Evolutionary conservation across 2,888 invertebrate genomes (phyloP).

Genomic region (Drosophila birchii): DNA sequence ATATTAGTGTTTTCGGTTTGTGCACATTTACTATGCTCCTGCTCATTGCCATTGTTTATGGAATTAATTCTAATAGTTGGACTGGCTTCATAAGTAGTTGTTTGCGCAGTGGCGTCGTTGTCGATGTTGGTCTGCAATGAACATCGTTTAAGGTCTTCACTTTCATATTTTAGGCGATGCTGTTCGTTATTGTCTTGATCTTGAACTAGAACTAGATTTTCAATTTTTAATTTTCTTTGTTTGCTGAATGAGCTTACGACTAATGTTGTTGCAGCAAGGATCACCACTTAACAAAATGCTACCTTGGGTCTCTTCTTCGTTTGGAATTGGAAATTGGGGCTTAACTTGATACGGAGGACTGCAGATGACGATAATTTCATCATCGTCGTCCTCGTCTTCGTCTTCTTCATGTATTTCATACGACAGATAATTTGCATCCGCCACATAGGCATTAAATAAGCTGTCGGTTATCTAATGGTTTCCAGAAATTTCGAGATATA

Average conservation of each 20-base stretch:
- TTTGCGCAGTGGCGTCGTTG: slow-evolving; percentile 53
- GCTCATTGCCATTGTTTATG: slow-evolving; percentile 33
- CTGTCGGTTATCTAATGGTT: slow-evolving; percentile 63
- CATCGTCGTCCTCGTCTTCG: slow-evolving; percentile 50
- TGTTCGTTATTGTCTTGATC: slow-evolving; percentile 49
- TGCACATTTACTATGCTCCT: slow-evolving; percentile 49
- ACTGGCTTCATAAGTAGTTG: slow-evolving; percentile 53
- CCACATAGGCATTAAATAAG: slow-evolving; percentile 45
- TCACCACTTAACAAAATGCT: slow-evolving; percentile 13
- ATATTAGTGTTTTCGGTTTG: slow-evolving; percentile 64
- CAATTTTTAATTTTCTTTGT: slow-evolving; percentile 15
- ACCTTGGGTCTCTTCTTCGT: slow-evolving; percentile 9
- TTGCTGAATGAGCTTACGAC: slow-evolving; percentile 48
- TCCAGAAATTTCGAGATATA: slow-evolving; percentile 21
- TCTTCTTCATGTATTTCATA: slow-evolving; percentile 16
- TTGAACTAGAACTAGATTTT: slow-evolving; percentile 52
- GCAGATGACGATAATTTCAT: slow-evolving; percentile 69
- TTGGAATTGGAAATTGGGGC: not conserved
- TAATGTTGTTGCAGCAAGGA: slow-evolving; percentile 42
- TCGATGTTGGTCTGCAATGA: slow-evolving; percentile 72
- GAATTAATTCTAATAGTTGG: slow-evolving; percentile 33
- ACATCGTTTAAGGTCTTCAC: slow-evolving; percentile 65
- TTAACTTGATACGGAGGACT: slow-evolving; percentile 48
- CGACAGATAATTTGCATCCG: slow-evolving; percentile 42
- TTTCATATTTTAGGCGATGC: slow-evolving; percentile 52